Conservation (phyloP, 1,140 invertebrate genomes). For the Pomacea maculata region DNA sequence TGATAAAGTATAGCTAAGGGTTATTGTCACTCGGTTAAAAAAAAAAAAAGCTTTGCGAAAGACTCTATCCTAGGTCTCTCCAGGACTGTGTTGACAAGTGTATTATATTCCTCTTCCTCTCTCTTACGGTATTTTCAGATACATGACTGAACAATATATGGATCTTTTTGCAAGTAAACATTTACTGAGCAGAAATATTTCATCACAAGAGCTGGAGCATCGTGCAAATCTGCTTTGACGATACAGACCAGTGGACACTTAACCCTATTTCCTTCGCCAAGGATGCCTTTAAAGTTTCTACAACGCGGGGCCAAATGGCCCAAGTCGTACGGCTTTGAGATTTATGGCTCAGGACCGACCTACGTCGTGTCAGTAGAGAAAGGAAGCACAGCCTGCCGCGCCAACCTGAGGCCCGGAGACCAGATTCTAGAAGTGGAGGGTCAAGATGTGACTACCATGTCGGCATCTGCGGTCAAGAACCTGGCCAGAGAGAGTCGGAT, state of each 20-base stretch:
- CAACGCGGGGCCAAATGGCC: constrained; percentile 55
- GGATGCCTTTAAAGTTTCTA: constrained; percentile 47
- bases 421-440: constrained; percentile 62
- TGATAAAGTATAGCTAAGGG: too few species aligned
- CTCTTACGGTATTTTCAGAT: too few species aligned
- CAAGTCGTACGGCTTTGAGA: constrained; percentile 61
- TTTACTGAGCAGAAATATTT: too few species aligned
- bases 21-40: too few species aligned
- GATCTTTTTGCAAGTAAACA: too few species aligned
- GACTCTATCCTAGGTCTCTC: too few species aligned
- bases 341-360: constrained; percentile 60
- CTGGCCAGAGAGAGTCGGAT: constrained; percentile 46
- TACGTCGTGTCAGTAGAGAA: constrained; percentile 60
- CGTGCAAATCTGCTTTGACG: not conserved
- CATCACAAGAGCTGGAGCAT: not conserved
- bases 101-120: too few species aligned
- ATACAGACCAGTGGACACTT: not conserved
- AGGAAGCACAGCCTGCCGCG: constrained; percentile 54
- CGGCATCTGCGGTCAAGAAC: constrained; percentile 50
- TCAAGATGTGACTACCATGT: constrained; percentile 58
- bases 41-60: too few species aligned
- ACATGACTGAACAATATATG: too few species aligned
- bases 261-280: not conserved
- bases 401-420: constrained; percentile 61
- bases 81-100: too few species aligned